Conservation (phyloP, 92 coral and sea anemone species). For the Porites cylindrica region DNA sequence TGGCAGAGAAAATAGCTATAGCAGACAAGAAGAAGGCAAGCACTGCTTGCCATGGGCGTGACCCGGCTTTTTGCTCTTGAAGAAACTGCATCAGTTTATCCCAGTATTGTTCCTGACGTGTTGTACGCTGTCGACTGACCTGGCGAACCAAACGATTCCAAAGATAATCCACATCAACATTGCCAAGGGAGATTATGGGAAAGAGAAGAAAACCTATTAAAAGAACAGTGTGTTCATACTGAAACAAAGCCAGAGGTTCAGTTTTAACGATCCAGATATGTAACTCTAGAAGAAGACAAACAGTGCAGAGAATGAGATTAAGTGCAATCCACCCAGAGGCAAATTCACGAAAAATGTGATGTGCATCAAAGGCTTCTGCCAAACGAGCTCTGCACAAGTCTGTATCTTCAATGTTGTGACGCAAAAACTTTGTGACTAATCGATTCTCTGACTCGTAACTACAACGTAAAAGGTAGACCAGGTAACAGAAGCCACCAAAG, state of each 20-base stretch:
- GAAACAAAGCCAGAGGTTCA: slow-evolving; percentile 67
- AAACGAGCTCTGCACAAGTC: slow-evolving; percentile 88
- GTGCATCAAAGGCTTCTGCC: slow-evolving; percentile 88
- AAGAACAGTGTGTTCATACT: slow-evolving; percentile 75
- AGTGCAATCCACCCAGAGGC: slow-evolving; percentile 90
- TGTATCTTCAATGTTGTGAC: slow-evolving; percentile 66
- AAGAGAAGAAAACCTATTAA: slow-evolving; percentile 60
- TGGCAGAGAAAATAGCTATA: slow-evolving; percentile 86
- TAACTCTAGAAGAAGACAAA: slow-evolving; percentile 80
- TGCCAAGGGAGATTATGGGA: slow-evolving; percentile 83
- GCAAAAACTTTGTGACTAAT: slow-evolving; percentile 74
- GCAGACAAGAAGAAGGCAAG: slow-evolving; percentile 87
- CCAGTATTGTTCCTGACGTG: slow-evolving; percentile 78
- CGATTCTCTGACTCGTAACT: slow-evolving; percentile 90
- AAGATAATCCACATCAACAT: slow-evolving; percentile 87
- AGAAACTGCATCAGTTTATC: slow-evolving; percentile 90
- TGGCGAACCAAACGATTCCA: slow-evolving; percentile 90
- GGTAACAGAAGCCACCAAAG: slow-evolving; percentile 81
- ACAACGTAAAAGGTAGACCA: slow-evolving; percentile 87
- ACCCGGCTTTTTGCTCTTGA: slow-evolving; percentile 84
- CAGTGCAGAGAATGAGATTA: slow-evolving; percentile 75
- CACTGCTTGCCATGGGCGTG: slow-evolving; percentile 95
- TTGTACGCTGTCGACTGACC: slow-evolving; percentile 79
- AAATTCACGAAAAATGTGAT: slow-evolving; percentile 86
- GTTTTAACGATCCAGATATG: slow-evolving; percentile 78